A percentile compares a stretch with the other conserved stretches of the same genome.
These are phyloP conservation scores for Tribolium freemani DNA, from an alignment of 2,888 invertebrate genomes.

Conservation along the genomic window DNA sequence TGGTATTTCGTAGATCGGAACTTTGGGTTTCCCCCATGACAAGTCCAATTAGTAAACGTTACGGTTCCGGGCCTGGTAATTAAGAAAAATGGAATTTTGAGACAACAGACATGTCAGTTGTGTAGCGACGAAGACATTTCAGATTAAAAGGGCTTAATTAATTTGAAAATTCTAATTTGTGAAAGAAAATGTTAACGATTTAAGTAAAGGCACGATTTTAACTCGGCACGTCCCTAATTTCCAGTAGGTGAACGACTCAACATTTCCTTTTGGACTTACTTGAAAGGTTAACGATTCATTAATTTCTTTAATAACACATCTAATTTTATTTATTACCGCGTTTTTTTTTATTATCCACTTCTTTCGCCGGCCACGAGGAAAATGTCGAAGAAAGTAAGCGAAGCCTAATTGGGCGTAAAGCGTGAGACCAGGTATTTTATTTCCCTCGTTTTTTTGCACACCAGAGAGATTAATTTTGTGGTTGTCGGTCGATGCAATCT, in stretches of 20 bases:
- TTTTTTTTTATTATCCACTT: neutral
- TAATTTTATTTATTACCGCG: constrained; percentile 6
- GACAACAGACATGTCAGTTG: constrained; percentile 26
- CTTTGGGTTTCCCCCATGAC: constrained; percentile 19
- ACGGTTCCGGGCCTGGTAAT: constrained; percentile 15
- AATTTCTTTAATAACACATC: constrained; percentile 7
- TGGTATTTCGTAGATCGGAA: neutral
- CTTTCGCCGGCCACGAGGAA: neutral
- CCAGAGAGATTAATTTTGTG: constrained; percentile 11
- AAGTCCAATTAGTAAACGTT: constrained; percentile 31
- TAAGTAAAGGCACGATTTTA: constrained; percentile 9
- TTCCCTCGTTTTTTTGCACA: constrained; percentile 4
- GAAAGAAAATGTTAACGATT: constrained; percentile 8
- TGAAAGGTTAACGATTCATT: constrained; percentile 6
- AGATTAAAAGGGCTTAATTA: constrained; percentile 20
- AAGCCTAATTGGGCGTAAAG: constrained; percentile 15
- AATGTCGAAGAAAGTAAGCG: constrained; percentile 12
- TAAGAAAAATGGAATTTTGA: constrained; percentile 13
- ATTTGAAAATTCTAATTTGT: neutral
- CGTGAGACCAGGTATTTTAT: constrained; percentile 3
- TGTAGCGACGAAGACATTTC: constrained; percentile 13
- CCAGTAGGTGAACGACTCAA: neutral
- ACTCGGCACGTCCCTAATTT: neutral
- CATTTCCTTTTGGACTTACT: neutral
- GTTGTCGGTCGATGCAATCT: neutral